Conservation (phyloP, 2,797 vertebrate genomes). For the Lerista edwardsae region DNA sequence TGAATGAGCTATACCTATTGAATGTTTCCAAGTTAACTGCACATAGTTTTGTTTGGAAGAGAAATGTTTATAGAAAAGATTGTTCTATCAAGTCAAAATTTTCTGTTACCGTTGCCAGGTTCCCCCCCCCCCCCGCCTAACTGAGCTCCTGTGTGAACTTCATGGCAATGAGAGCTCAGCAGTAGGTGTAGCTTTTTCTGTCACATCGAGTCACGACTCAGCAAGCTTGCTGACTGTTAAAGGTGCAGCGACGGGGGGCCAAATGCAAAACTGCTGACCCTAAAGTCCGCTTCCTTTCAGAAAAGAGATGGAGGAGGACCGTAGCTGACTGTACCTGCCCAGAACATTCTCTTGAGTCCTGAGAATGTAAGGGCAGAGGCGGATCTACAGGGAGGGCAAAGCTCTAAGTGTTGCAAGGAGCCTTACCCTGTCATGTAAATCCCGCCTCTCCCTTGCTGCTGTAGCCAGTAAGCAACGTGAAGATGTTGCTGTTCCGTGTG, state of each 20-base stretch:
- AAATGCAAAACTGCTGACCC: neutral
- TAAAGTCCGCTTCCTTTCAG: neutral
- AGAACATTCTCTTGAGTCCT: slow-evolving; percentile 30
- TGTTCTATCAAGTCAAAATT: neutral
- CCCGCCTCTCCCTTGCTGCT: too few relatives aligned
- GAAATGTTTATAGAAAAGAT: neutral
- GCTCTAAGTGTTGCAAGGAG: too few relatives aligned
- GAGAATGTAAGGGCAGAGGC: too few relatives aligned
- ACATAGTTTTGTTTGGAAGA: neutral
- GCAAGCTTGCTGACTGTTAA: neutral
- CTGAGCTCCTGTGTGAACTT: neutral
- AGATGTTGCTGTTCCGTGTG: too few relatives aligned
- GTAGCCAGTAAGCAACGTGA: too few relatives aligned
- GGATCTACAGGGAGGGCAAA: too few relatives aligned
- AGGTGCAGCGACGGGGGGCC: neutral
- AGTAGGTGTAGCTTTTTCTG: neutral
- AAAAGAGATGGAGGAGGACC: slow-evolving; percentile 2
- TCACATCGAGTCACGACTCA: neutral
- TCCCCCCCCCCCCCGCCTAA: too few relatives aligned
- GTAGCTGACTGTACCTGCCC: neutral
- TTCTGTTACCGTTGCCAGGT: too few relatives aligned
- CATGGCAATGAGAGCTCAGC: neutral
- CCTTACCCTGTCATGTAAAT: too few relatives aligned
- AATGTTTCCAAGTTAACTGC: neutral
- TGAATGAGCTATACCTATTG: neutral